Percentiles rank a stretch among this genome's conserved stretches.
phyloP scores from a whole-genome alignment of 2,113 vertebrate genomes.

The Trinectes maculatus region DNA sequence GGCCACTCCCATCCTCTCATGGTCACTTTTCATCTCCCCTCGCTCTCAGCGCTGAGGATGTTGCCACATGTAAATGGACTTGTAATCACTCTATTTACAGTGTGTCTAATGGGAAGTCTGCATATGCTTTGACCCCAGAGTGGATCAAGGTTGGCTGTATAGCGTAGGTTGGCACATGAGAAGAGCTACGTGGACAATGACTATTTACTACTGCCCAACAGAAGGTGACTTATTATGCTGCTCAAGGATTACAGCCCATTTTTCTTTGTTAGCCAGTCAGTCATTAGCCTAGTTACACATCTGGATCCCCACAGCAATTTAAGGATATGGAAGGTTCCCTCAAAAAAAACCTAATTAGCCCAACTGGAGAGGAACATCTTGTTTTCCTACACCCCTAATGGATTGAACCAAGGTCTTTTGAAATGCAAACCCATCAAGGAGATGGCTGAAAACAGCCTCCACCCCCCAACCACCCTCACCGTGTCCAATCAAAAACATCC shows the following conservation, averaged over 20 bases:
- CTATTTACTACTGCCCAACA: constrained; percentile 39
- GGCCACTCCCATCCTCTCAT: constrained; percentile 72
- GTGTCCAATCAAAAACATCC: constrained; percentile 28
- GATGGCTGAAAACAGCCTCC: constrained; percentile 57
- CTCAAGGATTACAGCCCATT: constrained; percentile 75
- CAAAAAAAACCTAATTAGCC: constrained; percentile 78
- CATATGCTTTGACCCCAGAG: constrained; percentile 57
- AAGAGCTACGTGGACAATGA: constrained; percentile 50
- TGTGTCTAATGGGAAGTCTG: constrained; percentile 46
- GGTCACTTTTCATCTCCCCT: constrained; percentile 76
- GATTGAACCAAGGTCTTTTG: constrained; percentile 82
- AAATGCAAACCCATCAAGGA: constrained; percentile 82
- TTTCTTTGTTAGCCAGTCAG: constrained; percentile 84
- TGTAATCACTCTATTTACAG: constrained; percentile 62
- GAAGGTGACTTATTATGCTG: constrained; percentile 77
- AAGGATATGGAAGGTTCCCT: constrained; percentile 76
- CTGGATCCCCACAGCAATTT: constrained; percentile 81
- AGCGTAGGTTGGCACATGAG: constrained; percentile 27
- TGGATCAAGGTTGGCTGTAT: constrained; percentile 41
- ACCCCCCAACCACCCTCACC: constrained; percentile 15
- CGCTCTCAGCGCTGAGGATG: constrained; percentile 42
- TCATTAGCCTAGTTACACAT: constrained; percentile 85
- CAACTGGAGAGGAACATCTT: constrained; percentile 79
- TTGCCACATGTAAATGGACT: constrained; percentile 64
- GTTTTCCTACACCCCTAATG: constrained; percentile 80